Conservation (phyloP, 2,797 vertebrate species). For the Anguilla obscura region DNA sequence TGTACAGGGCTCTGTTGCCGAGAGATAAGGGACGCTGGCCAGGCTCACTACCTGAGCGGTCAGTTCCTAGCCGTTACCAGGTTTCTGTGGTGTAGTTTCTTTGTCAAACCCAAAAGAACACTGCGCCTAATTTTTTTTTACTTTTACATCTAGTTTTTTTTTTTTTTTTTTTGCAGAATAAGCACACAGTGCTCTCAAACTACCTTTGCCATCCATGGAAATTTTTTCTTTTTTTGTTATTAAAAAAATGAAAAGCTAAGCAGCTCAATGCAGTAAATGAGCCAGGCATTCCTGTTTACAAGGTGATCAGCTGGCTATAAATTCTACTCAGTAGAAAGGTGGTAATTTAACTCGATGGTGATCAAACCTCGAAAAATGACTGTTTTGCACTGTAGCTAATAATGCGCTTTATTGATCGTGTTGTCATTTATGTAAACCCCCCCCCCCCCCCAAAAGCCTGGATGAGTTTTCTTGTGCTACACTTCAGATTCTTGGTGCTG, state of each 20-base stretch:
- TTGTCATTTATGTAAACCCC: slow-evolving; percentile 6
- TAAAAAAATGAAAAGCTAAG: background rate
- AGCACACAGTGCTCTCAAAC: background rate
- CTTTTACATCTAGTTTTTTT: background rate
- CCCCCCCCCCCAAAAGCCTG: background rate
- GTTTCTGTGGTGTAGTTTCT: background rate
- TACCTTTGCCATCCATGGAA: background rate
- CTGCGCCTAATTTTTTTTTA: background rate
- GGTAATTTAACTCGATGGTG: background rate
- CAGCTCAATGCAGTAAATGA: background rate
- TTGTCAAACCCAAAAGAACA: background rate
- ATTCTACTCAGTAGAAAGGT: slow-evolving; percentile 10
- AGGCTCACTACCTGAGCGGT: slow-evolving; percentile 31
- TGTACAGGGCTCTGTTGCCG: slow-evolving; percentile 35
- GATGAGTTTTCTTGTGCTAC: background rate
- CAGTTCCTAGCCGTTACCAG: background rate
- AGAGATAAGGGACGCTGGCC: slow-evolving; percentile 48
- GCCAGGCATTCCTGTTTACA: background rate
- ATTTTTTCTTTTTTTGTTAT: too few species aligned
- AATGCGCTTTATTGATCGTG: background rate
- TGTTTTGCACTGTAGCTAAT: background rate
- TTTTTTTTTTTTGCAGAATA: background rate
- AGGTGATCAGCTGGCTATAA: slow-evolving; percentile 4
- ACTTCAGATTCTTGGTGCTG: background rate
- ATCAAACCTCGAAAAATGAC: background rate